Base-by-base conservation (phyloP, 1,140 invertebrate genomes). In the Rhagoletis pomonella region DNA sequence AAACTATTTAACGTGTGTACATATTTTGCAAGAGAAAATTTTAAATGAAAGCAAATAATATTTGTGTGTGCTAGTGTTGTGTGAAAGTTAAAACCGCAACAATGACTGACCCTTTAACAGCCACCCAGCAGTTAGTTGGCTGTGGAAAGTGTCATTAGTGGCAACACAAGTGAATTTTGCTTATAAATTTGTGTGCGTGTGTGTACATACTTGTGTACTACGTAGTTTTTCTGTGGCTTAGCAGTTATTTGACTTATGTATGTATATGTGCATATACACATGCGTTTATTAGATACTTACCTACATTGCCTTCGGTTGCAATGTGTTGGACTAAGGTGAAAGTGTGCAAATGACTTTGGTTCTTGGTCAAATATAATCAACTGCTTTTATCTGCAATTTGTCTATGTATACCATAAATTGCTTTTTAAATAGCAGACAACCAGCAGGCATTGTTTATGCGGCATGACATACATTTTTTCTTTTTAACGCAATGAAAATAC, bases 1-100 rank as follows among this genome's bases (percentile, higher is more conserved):
- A 55, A 29, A 12, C 29, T 29, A 29, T 29, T 29, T 29, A 29
- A 29, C 29, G 29, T 29, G 1, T 29, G 29, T 29, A 19, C 10
- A 6, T 17, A 47, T n/a, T 50, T 47, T 81, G 17, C 47, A 0
- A 50, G 47, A 17, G 7, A 55, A 50, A 81, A 47, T 50, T 50
- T 55, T 19, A 29, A 81, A 81, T 73, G 67, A 17, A 47, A 47
- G 67, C 67, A 47, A 73, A 42, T 73, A 17, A 9, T 17, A 39
- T 73, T 4, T 17, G 44, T 73, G 42, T 39, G 39, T 73, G 67
- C 44, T 73, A 42, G 4, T 73, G 67, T 4, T 44, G 39, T 73
- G 67, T 73, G 42, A 73, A 73, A 73, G 67, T 47, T 73, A 73
- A 73, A 47, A 73, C 67, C 67, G 7, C 67, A 73, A 44, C 67